Evolutionary conservation across 2,888 invertebrate species (phyloP).

Genomic region (Apamea anceps): DNA sequence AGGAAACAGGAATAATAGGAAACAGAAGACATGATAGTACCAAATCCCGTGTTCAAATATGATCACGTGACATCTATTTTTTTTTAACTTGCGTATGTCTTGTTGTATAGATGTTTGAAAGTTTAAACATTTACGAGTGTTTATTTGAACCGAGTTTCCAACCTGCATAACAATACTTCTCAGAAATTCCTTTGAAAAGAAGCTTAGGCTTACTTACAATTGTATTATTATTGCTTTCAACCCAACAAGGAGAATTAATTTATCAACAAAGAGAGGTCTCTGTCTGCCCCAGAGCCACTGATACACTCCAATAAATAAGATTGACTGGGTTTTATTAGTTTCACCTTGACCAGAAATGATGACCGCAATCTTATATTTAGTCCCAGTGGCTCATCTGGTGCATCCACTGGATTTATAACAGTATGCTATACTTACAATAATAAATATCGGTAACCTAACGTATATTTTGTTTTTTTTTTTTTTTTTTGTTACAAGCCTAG

Average conservation of each 20-base stretch:
- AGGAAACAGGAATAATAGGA: too few relatives aligned
- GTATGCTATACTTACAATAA: neutral
- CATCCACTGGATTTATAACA: slow-evolving; percentile 16
- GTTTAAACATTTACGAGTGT: too few relatives aligned
- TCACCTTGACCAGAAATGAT: slow-evolving; percentile 46
- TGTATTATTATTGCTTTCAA: neutral
- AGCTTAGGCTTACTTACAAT: neutral
- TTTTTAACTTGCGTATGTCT: too few relatives aligned
- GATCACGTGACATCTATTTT: too few relatives aligned
- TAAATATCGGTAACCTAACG: neutral
- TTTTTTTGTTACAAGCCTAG: neutral
- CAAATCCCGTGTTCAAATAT: too few relatives aligned
- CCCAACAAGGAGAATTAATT: neutral
- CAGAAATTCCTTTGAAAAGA: neutral
- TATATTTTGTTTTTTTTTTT: too few relatives aligned
- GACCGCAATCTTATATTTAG: slow-evolving; percentile 8
- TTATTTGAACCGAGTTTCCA: neutral
- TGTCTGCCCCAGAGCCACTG: neutral
- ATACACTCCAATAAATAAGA: slow-evolving; percentile 12
- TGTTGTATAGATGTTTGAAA: too few relatives aligned
- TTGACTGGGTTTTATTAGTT: slow-evolving; percentile 35
- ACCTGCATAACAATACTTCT: neutral
- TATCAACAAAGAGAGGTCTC: slow-evolving; percentile 4
- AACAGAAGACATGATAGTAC: too few relatives aligned
- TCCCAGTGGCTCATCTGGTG: slow-evolving; percentile 15